Conservation (phyloP, 1,140 invertebrate genomes). For the Papilio xuthus region DNA sequence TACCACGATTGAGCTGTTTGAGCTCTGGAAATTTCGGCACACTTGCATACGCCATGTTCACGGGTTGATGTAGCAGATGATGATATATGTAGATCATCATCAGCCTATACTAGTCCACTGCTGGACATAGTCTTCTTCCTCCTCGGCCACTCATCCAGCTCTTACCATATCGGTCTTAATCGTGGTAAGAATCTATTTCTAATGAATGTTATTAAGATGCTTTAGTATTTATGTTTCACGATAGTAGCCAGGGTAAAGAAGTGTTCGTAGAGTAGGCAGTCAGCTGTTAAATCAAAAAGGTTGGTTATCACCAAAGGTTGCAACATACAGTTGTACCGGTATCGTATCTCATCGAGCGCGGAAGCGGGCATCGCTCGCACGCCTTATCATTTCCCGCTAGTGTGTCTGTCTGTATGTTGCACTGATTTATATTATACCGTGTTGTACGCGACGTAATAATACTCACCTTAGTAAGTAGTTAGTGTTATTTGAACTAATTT, state of each 20-base stretch:
- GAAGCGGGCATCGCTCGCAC: constrained; percentile 42
- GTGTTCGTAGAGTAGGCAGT: neutral
- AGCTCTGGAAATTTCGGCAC: too few species aligned
- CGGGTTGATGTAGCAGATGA: too few species aligned
- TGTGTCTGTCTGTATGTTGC: neutral
- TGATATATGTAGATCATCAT: too few species aligned
- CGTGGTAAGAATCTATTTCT: too few species aligned
- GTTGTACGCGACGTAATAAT: neutral
- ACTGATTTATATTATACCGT: constrained; percentile 24
- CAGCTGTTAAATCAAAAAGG: neutral
- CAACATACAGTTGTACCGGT: constrained; percentile 32
- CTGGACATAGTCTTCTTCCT: too few species aligned
- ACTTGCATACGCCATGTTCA: too few species aligned
- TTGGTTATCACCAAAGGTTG: constrained; percentile 31
- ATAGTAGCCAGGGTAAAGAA: neutral
- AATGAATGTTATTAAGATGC: too few species aligned
- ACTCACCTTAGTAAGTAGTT: neutral
- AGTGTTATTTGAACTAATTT: neutral
- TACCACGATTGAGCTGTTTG: too few species aligned
- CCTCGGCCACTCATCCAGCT: too few species aligned
- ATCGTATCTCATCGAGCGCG: constrained; percentile 47
- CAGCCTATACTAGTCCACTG: too few species aligned
- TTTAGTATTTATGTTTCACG: too few species aligned
- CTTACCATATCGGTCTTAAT: too few species aligned
- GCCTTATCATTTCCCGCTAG: constrained; percentile 45